Base-by-base conservation (phyloP, 2,113 vertebrate genomes). In the Prinia subflava region DNA sequence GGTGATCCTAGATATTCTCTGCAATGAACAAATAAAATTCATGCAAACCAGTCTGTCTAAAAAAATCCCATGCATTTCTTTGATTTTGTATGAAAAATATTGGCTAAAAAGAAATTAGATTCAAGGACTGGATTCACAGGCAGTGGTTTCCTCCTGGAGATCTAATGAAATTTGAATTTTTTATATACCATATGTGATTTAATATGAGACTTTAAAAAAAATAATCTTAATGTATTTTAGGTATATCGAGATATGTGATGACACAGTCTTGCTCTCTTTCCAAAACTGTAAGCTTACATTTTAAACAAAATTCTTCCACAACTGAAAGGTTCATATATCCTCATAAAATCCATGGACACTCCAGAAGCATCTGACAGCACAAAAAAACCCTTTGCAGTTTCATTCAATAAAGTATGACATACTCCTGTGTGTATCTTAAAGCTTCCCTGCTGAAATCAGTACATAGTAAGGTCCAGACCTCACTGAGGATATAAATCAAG, bases 161-260 rank as follows among this genome's bases (percentile, higher is more conserved):
- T 63, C 44, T 92, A 91, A 91, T 67, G 39, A 89, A 89, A 95
- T 92, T 89, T 92, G 33, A 46, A 81, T 87, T 91, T 91, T 86
- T 60, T 83, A 35, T 33, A 27, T 60, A 64, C 15, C 11, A 12
- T 63, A 64, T 2, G 11, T 79, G 10, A 91, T 93, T 97, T 82
- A 78, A 86, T 89, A 75, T 70, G 33, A 81, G 24, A 81, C 77
- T 53, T 74, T 6, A 52, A 35, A 53, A n/a, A n/a, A 53, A 60
- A 11, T 2, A 70, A 42, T 60, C 10, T 37, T 55, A 83, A 21
- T 16, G 3, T 49, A 44, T 76, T 88, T 31, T 53, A 88, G 22
- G 13, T 73, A 33, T 47, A 64, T 33, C 21, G 23, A 63, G 10
- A 6, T 73, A 44, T 65, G 15, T 60, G 47, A 68, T 70, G 62